A percentile compares a stretch with the other conserved stretches of the same genome.
These are phyloP conservation scores for Solenopsis fugax DNA, from an alignment of 1,140 invertebrate genomes.

Conservation along the genomic window DNA sequence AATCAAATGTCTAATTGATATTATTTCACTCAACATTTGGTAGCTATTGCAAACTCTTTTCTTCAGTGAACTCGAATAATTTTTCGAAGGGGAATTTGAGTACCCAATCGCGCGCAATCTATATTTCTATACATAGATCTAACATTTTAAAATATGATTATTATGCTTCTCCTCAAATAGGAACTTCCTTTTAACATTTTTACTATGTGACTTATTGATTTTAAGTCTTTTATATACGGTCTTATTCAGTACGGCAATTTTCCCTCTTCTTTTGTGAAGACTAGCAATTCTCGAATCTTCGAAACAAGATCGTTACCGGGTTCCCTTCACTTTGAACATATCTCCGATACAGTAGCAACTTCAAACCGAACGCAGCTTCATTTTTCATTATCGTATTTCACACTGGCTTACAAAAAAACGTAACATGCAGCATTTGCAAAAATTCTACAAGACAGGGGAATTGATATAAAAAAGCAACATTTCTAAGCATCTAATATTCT, in stretches of 20 bases:
- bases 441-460: neutral
- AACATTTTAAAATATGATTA: neutral
- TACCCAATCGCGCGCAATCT: no score
- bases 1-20: no score
- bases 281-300: conserved; percentile 35
- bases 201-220: neutral
- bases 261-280: conserved; percentile 23
- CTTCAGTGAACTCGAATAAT: no score
- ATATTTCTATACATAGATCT: neutral
- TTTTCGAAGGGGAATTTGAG: no score
- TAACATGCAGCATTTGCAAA: conserved; percentile 10
- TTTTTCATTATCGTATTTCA: conserved; percentile 56
- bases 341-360: conserved; percentile 21
- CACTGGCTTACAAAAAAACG: conserved; percentile 33
- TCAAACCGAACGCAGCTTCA: conserved; percentile 21
- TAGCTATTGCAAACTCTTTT: no score
- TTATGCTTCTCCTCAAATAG: neutral
- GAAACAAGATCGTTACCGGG: conserved; percentile 34
- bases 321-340: conserved; percentile 43
- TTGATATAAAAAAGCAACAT: neutral
- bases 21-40: no score
- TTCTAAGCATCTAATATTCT: neutral
- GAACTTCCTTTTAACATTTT: neutral
- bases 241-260: conserved; percentile 46
- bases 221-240: conserved; percentile 29